Conservation (phyloP, 2,888 invertebrate species). For the Mythimna vitellina region DNA sequence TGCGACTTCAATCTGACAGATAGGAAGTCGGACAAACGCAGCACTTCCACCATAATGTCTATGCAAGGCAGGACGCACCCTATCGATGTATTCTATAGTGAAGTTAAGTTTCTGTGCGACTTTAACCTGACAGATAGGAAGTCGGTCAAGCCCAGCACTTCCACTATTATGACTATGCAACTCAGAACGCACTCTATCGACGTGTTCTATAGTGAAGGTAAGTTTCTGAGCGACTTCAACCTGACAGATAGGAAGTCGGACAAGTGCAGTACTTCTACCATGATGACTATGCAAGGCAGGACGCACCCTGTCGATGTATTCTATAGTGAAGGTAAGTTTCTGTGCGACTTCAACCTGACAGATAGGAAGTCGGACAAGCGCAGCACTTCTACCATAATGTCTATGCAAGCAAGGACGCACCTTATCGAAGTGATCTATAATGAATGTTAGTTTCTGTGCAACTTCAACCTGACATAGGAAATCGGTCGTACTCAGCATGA, state of each 20-base stretch:
- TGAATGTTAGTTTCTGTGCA: conserved; percentile 87
- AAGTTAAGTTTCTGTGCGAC: conserved; percentile 87
- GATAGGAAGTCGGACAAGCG: too few species aligned
- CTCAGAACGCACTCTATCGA: conserved; percentile 97
- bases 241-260: conserved; percentile 74
- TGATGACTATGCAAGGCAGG: conserved; percentile 97
- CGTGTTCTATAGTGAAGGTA: conserved; percentile 94
- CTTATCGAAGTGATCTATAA: conserved; percentile 96
- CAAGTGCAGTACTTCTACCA: conserved; percentile 91
- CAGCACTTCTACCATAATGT: conserved; percentile 93
- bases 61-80: conserved; percentile 97
- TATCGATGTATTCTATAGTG: conserved; percentile 95
- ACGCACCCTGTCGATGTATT: conserved; percentile 96
- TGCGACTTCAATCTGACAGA: conserved; percentile 92
- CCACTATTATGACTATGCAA: conserved; percentile 96
- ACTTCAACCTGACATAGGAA: too few species aligned
- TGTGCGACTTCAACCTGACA: not conserved
- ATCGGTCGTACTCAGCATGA: too few species aligned
- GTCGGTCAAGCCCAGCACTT: conserved; percentile 75
- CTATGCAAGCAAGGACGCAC: conserved; percentile 96
- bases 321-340: conserved; percentile 93
- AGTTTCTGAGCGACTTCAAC: conserved; percentile 95
- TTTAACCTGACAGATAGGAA: not conserved
- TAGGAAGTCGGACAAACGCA: conserved; percentile 68
- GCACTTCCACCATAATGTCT: conserved; percentile 94